These are phyloP conservation scores for Manduca sexta DNA, from an alignment of 1,140 invertebrate species.

Conservation along the genomic window DNA sequence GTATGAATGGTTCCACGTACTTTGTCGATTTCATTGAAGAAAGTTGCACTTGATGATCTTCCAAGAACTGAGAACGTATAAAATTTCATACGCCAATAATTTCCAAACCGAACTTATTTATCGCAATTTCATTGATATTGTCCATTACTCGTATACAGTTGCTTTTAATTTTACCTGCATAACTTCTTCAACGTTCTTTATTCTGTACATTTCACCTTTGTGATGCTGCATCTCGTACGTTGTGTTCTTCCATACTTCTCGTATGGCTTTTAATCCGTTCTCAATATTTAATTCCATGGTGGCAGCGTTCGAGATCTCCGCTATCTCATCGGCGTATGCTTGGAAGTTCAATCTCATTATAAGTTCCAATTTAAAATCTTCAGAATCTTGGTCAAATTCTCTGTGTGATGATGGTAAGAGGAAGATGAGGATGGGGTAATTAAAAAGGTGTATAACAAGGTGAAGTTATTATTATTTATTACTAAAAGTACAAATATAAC, in stretches of 20 bases:
- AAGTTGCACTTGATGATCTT: slow-evolving; percentile 83
- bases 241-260: slow-evolving; percentile 80
- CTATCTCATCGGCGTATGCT: slow-evolving; percentile 84
- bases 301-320: slow-evolving; percentile 86
- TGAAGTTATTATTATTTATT: no score
- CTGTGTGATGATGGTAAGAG: slow-evolving; percentile 29
- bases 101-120: not conserved
- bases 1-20: slow-evolving; percentile 88
- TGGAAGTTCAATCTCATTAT: slow-evolving; percentile 87
- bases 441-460: no score
- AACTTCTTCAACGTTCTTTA: slow-evolving; percentile 82
- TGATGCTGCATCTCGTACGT: slow-evolving; percentile 81
- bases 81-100: not conserved
- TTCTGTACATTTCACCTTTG: slow-evolving; percentile 78
- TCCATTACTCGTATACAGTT: not conserved
- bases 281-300: slow-evolving; percentile 90
- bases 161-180: slow-evolving; percentile 66
- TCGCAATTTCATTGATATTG: not conserved
- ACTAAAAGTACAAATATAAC: no score
- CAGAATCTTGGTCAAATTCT: slow-evolving; percentile 84
- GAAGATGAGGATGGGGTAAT: no score
- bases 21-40: slow-evolving; percentile 89
- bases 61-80: slow-evolving; percentile 67
- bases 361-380: slow-evolving; percentile 84
- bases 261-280: slow-evolving; percentile 82